Evolutionary conservation across 2,797 vertebrate genomes (phyloP).

Genomic region (Hephaestus fuliginosus): DNA sequence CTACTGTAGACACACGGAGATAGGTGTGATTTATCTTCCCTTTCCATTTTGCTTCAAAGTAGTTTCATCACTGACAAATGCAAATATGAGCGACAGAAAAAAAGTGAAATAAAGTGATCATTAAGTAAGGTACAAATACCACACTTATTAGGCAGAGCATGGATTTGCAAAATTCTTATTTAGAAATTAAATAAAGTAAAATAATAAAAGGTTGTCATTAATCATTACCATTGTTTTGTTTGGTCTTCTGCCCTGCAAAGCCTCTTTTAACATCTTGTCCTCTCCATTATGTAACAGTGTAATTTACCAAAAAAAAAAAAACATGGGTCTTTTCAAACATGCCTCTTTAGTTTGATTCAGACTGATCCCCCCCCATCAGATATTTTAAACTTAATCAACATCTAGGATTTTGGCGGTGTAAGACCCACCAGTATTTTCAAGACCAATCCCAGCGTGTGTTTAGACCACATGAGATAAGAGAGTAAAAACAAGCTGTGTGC

Average conservation of each 20-base stretch:
- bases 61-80: background rate
- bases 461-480: background rate
- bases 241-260: too few relatives aligned
- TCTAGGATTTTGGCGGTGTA: background rate
- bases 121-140: background rate
- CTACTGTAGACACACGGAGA: background rate
- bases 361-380: background rate
- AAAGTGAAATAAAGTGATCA: background rate
- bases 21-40: conserved; percentile 2
- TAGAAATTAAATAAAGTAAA: too few relatives aligned
- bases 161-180: too few relatives aligned
- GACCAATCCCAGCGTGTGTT: conserved; percentile 15
- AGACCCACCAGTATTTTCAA: background rate
- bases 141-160: too few relatives aligned
- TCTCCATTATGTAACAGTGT: background rate
- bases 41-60: conserved; percentile 1
- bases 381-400: background rate
- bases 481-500: background rate
- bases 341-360: background rate
- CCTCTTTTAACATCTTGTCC: too few relatives aligned
- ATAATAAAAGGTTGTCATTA: too few relatives aligned
- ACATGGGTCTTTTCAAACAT: background rate
- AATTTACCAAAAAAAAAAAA: background rate
- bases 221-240: too few relatives aligned
- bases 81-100: background rate